A percentile compares a stretch with the other conserved stretches of the same genome.
These are phyloP conservation scores for Dimorphilus gyrociliatus DNA, from an alignment of 2,888 invertebrate species.

Conservation along the genomic window DNA sequence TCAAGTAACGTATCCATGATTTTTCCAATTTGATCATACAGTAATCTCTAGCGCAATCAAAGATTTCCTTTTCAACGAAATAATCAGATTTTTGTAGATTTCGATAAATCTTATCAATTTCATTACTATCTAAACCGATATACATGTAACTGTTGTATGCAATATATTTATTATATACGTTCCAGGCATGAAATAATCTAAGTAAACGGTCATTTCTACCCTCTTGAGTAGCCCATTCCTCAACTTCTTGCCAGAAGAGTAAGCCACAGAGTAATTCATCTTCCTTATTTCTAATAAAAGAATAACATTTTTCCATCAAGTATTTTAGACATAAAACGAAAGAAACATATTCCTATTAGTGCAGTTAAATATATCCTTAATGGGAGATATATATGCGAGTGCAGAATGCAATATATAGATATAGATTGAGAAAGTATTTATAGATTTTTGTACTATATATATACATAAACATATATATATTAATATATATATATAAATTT, in stretches of 20 bases:
- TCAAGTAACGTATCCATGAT: constrained; percentile 29
- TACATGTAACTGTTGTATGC: constrained; percentile 22
- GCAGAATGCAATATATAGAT: too few relatives aligned
- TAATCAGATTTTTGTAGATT: constrained; percentile 21
- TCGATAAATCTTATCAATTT: constrained; percentile 15
- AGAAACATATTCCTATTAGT: neutral
- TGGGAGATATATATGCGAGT: too few relatives aligned
- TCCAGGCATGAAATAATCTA: constrained; percentile 30
- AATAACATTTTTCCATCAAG: neutral
- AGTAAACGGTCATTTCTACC: constrained; percentile 29
- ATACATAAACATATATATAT: too few relatives aligned
- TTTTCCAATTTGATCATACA: constrained; percentile 21
- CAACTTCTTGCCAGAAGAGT: constrained; percentile 34
- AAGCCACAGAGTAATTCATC: constrained; percentile 17
- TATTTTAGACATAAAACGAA: neutral
- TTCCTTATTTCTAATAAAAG: constrained; percentile 14
- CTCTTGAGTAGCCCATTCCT: constrained; percentile 30
- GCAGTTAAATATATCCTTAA: too few relatives aligned
- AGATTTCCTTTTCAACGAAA: constrained; percentile 24
- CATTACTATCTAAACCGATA: constrained; percentile 10
- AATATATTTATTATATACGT: constrained; percentile 29
- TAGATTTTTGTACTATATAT: too few relatives aligned
- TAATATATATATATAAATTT: too few relatives aligned
- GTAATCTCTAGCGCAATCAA: constrained; percentile 20
- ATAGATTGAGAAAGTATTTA: too few relatives aligned